phyloP scores from a whole-genome alignment of 2,888 invertebrate species.

The Meliscaeva auricollis region DNA sequence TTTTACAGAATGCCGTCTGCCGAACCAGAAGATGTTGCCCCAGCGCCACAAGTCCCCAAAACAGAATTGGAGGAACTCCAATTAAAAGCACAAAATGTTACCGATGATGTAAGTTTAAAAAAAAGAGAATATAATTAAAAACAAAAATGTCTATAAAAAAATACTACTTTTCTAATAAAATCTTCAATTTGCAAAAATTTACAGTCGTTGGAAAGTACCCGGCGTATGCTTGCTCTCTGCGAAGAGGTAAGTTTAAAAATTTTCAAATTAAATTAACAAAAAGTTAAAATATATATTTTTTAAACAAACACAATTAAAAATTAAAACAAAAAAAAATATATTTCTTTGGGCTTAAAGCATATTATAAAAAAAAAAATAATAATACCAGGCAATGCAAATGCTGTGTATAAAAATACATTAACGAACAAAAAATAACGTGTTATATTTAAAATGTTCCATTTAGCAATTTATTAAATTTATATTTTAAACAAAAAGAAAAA shows the following conservation, averaged over 20 bases:
- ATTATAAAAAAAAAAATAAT: constrained; percentile 39
- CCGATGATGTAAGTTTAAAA: constrained; percentile 95
- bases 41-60: constrained; percentile 88
- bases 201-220: constrained; percentile 94
- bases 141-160: not conserved
- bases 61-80: constrained; percentile 96
- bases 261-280: constrained; percentile 10
- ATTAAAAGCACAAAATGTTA: constrained; percentile 92
- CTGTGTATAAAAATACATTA: constrained; percentile 56
- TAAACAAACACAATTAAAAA: constrained; percentile 47
- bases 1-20: constrained; percentile 87
- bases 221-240: constrained; percentile 96
- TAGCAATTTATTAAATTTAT: constrained; percentile 34
- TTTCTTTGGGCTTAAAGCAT: constrained; percentile 53
- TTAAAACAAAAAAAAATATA: constrained; percentile 31
- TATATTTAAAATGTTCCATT: constrained; percentile 58
- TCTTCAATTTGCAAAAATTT: constrained; percentile 36
- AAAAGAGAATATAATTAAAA: not conserved
- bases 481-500: constrained; percentile 2
- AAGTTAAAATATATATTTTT: constrained; percentile 35
- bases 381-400: constrained; percentile 52
- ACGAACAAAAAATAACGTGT: constrained; percentile 57
- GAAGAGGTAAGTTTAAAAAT: constrained; percentile 87
- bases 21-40: constrained; percentile 85
- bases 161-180: not conserved